Percentiles rank a stretch among this genome's conserved stretches.
phyloP scores from a whole-genome alignment of 2,113 vertebrate genomes.

The Rhinolophus ferrumequinum region DNA sequence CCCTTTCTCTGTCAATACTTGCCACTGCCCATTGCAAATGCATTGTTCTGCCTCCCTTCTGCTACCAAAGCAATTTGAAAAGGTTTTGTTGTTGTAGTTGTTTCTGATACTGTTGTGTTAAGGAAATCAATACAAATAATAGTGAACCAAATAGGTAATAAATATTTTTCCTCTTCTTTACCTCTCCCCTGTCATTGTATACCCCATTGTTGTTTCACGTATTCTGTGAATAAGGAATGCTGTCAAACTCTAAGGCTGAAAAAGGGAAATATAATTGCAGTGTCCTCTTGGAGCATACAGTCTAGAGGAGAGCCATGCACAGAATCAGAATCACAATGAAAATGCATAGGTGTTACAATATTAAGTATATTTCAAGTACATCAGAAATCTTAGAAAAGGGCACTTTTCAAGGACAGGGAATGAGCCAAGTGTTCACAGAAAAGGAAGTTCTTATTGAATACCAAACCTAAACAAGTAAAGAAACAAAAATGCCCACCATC shows the following conservation, averaged over 20 bases:
- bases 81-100: neutral
- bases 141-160: neutral
- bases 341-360: neutral
- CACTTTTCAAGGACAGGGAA: neutral
- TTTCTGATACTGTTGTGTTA: neutral
- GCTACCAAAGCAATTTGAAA: neutral
- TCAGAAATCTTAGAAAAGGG: neutral
- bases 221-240: neutral
- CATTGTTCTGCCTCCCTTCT: neutral
- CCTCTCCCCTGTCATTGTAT: neutral
- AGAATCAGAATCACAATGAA: neutral
- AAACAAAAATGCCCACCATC: neutral
- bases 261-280: neutral
- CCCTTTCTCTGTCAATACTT: neutral
- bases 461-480: neutral
- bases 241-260: neutral
- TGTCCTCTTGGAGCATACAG: neutral
- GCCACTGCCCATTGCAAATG: neutral
- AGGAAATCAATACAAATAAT: neutral
- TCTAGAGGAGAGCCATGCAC: neutral
- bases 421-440: neutral
- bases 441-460: constrained; percentile 12
- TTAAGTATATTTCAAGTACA: neutral
- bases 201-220: neutral
- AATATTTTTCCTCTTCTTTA: neutral